Evolutionary conservation across 2,888 invertebrate species (phyloP).

Genomic region (Drosophila affinis): DNA sequence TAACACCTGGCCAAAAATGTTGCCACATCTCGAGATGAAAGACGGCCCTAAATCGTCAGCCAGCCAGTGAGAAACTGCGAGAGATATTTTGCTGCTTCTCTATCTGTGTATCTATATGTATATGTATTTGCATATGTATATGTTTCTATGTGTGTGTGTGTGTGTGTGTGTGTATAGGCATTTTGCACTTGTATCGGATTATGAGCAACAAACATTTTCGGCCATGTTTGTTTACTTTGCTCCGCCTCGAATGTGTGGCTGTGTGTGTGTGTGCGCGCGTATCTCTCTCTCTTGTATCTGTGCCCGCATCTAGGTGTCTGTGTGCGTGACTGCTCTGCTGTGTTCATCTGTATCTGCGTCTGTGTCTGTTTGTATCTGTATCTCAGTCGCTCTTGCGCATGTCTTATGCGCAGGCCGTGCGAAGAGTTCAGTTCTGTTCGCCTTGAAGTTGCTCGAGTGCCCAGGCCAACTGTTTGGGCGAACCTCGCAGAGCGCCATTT

Average conservation of each 20-base stretch:
- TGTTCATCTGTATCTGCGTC: slow-evolving; percentile 29
- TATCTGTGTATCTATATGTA: slow-evolving; percentile 4
- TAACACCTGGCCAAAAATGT: slow-evolving; percentile 61
- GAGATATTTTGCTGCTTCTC: slow-evolving; percentile 33
- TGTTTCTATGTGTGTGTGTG: slow-evolving; percentile 1
- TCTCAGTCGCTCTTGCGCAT: slow-evolving; percentile 75
- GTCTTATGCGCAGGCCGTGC: slow-evolving; percentile 66
- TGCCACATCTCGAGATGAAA: slow-evolving; percentile 45
- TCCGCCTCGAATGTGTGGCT: slow-evolving; percentile 80
- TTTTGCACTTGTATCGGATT: slow-evolving; percentile 79
- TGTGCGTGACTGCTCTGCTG: slow-evolving; percentile 34
- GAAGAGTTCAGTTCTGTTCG: slow-evolving; percentile 34
- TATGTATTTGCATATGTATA: background rate
- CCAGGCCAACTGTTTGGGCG: slow-evolving; percentile 7
- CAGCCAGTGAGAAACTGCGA: slow-evolving; percentile 58
- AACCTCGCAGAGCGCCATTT: slow-evolving; percentile 68
- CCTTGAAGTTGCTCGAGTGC: background rate
- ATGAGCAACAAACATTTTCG: slow-evolving; percentile 82
- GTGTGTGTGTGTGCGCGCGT: slow-evolving; percentile 45
- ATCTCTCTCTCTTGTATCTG: slow-evolving; percentile 44
- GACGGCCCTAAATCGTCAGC: slow-evolving; percentile 42
- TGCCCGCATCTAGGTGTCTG: slow-evolving; percentile 34
- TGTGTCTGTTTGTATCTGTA: slow-evolving; percentile 50
- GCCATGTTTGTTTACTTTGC: slow-evolving; percentile 84
- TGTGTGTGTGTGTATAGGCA: slow-evolving; percentile 44